Conservation (phyloP, 2,113 vertebrate genomes). For the Microtus pennsylvanicus region DNA sequence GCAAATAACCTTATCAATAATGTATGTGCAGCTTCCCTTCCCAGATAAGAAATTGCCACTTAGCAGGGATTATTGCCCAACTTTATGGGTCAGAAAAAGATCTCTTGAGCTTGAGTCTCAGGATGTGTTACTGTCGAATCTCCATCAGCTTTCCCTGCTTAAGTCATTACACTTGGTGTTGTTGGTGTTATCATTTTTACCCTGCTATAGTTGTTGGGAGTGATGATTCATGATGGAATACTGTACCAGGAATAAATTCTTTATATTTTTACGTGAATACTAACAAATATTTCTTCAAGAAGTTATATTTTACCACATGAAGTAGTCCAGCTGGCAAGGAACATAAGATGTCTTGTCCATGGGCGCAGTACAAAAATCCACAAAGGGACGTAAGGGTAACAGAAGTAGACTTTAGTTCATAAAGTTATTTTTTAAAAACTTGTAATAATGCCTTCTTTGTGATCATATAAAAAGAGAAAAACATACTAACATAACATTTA, state of each 20-base stretch:
- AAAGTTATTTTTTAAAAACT: not conserved
- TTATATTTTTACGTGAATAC: not conserved
- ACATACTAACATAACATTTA: not conserved
- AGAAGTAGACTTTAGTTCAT: conserved; percentile 27
- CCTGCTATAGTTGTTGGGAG: not conserved
- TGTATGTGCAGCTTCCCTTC: not conserved
- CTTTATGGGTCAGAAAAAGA: conserved; percentile 41
- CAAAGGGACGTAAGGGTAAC: not conserved
- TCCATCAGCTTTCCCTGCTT: not conserved
- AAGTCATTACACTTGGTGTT: not conserved
- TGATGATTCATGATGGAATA: not conserved
- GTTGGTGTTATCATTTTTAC: not conserved
- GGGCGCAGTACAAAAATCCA: conserved; percentile 24
- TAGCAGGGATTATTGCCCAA: not conserved
- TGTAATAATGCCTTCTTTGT: not conserved
- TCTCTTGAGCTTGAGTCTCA: not conserved
- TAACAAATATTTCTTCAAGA: conserved; percentile 55
- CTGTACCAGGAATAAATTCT: not conserved
- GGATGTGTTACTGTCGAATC: not conserved
- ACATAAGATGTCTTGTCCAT: conserved; percentile 28
- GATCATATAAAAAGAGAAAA: conserved; percentile 6
- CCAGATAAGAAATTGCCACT: not conserved
- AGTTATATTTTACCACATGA: conserved; percentile 50
- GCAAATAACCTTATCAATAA: not conserved
- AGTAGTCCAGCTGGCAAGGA: conserved; percentile 23